Base-by-base conservation (phyloP, 2,888 invertebrate genomes). In the Chloromyia formosa region DNA sequence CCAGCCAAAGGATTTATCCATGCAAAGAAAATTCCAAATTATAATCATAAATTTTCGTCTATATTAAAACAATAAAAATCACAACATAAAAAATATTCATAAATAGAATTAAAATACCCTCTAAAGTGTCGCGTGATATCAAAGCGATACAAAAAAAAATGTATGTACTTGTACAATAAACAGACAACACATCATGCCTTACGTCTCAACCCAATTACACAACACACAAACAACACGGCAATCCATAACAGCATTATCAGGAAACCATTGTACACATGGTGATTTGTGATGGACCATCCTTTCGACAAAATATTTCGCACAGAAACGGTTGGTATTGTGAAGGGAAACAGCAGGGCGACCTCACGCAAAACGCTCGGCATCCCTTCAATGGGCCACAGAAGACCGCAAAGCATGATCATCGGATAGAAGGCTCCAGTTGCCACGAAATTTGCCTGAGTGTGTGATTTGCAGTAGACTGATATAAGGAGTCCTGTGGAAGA, bases 361-460 rank as follows among this genome's bases (percentile, higher is more conserved):
- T 89, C 88, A 71, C 88, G 87, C 0, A 93, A 83, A 0, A 85
- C 81, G 18, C 83, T 81, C 0, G 92, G 90, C 91, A 93, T 90
- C 7, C 90, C 90, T 83, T 91, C 90, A 73, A 90, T 78, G 0
- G 91, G 91, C 91, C 91, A 91, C n/a, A 90, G 83, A 73, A 90
- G 88, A 79, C 90, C 96, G 83, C 94, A 94, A 5, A 95, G 86
- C 77, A 97, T 86, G 77, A 96, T 90, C 88, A 95, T 92, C 0
- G 96, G 96, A 82, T 96, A 96, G 82, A 96, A 96, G 77, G 93
- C 93, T 14, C 96, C 96, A 0, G 95, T 91, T 0, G 95, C 90
- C 12, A 93, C 88, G 82, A 94, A 95, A 87, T 95, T 94, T 0
- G 95, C 92, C 80, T 93, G 88, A 0, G 91, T 91, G 79, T 95